Evolutionary conservation across 2,113 vertebrate species (phyloP).

Genomic region (Triplophysa dalaica): DNA sequence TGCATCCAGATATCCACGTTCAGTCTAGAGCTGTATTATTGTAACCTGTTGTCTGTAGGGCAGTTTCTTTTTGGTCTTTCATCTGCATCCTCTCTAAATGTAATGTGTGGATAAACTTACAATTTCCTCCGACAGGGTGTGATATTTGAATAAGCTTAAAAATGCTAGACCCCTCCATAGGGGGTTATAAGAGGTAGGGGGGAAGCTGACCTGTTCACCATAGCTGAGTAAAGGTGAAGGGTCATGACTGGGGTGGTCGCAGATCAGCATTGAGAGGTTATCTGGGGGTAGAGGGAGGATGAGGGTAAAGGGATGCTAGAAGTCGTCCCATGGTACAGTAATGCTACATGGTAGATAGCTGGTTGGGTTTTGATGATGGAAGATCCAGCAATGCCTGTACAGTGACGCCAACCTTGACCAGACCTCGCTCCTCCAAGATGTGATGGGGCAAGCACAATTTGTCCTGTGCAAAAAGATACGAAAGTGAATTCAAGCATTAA

Average conservation of each 20-base stretch:
- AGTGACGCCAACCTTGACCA: conserved; percentile 93
- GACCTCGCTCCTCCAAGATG: conserved; percentile 94
- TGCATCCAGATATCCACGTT: neutral
- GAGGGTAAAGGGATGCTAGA: conserved; percentile 16
- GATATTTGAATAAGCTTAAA: neutral
- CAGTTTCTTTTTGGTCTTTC: neutral
- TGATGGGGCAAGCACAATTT: conserved; percentile 96
- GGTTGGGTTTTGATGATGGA: conserved; percentile 79
- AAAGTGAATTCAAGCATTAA: neutral
- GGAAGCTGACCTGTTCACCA: neutral
- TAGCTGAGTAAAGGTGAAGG: neutral
- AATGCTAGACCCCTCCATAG: conserved; percentile 1
- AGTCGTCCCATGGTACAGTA: neutral
- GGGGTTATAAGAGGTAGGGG: conserved; percentile 22
- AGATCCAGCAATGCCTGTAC: conserved; percentile 95
- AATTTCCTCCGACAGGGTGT: neutral
- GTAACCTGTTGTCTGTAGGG: neutral
- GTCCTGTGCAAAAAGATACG: conserved; percentile 75
- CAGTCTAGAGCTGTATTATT: neutral
- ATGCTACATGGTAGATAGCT: conserved; percentile 84
- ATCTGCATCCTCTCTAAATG: neutral
- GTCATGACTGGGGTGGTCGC: neutral
- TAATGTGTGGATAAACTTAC: neutral
- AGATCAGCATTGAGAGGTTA: neutral
- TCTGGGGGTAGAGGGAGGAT: neutral